These are phyloP conservation scores for Drosophila kanekoi DNA, from an alignment of 2,888 invertebrate species.

Conservation along the genomic window DNA sequence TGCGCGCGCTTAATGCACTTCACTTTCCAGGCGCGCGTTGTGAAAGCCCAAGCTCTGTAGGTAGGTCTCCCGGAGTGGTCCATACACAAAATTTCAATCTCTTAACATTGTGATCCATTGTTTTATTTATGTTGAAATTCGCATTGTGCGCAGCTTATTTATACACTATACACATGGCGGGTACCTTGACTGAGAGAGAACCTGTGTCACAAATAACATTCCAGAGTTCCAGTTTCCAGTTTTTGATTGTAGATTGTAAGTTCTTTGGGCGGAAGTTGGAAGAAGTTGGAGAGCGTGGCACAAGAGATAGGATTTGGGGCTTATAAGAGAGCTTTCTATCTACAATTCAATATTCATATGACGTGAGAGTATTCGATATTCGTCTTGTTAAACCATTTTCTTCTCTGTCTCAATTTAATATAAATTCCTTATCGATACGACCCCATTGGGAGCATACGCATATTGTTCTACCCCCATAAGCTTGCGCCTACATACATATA, in stretches of 20 bases:
- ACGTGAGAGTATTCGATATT: background rate
- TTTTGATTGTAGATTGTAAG: no score
- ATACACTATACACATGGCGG: background rate
- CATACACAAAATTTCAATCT: slow-evolving; percentile 14
- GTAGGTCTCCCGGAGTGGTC: slow-evolving; percentile 11
- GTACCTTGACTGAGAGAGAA: background rate
- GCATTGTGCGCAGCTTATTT: slow-evolving; percentile 13
- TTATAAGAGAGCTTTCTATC: no score
- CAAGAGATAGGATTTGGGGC: no score
- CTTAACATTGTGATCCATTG: slow-evolving; percentile 39
- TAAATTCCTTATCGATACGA: slow-evolving; percentile 46
- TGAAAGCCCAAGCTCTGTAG: slow-evolving; percentile 28
- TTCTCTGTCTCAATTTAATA: slow-evolving; percentile 3
- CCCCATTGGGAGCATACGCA: slow-evolving; percentile 35
- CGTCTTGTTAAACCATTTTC: background rate
- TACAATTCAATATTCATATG: no score
- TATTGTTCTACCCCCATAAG: slow-evolving; percentile 1
- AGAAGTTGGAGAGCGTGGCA: no score
- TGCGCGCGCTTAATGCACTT: slow-evolving; percentile 42
- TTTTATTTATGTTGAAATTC: slow-evolving; percentile 53
- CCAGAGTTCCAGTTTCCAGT: no score
- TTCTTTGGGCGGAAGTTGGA: no score
- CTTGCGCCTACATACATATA: no score
- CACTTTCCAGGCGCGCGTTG: slow-evolving; percentile 40
- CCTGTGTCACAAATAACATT: background rate